Percentiles rank a stretch among this genome's conserved stretches.
Evolutionary conservation across 2,888 invertebrate genomes (phyloP).

Genomic region (Nephrotoma appendiculata): DNA sequence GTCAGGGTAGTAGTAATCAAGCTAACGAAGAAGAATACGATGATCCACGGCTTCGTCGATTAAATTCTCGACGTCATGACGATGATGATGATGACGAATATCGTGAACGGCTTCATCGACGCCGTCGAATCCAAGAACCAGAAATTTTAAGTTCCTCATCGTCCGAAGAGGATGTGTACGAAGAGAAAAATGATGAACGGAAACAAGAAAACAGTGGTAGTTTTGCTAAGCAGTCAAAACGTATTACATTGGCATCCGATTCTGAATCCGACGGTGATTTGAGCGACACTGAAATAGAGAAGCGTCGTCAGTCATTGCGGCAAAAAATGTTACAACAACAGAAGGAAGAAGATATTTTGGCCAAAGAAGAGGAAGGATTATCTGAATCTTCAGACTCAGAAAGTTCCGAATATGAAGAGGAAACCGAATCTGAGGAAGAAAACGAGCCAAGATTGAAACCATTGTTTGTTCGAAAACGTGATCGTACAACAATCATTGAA

Average conservation of each 20-base stretch:
- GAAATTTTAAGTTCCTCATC: slow-evolving; percentile 41
- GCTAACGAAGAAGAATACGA: slow-evolving; percentile 40
- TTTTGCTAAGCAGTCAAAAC: slow-evolving; percentile 30
- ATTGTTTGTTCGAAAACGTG: slow-evolving; percentile 84
- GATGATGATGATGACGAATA: slow-evolving; percentile 28
- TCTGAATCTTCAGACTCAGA: slow-evolving; percentile 52
- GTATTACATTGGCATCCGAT: slow-evolving; percentile 29
- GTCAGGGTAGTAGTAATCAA: background rate
- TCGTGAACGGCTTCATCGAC: slow-evolving; percentile 27
- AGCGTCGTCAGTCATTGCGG: slow-evolving; percentile 52
- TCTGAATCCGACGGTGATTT: slow-evolving; percentile 70
- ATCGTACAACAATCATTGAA: slow-evolving; percentile 90
- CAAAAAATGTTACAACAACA: slow-evolving; percentile 52
- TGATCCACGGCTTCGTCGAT: slow-evolving; percentile 67
- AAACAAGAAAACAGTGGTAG: slow-evolving; percentile 23
- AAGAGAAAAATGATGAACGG: slow-evolving; percentile 35
- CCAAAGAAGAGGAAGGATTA: slow-evolving; percentile 42
- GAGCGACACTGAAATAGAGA: slow-evolving; percentile 75
- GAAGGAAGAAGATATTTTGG: slow-evolving; percentile 48
- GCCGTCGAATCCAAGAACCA: slow-evolving; percentile 52
- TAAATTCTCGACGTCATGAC: slow-evolving; percentile 39
- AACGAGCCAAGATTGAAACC: slow-evolving; percentile 86
- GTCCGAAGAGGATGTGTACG: slow-evolving; percentile 38
- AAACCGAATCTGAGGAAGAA: slow-evolving; percentile 81
- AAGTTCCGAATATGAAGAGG: slow-evolving; percentile 65